A percentile compares a stretch with the other conserved stretches of the same genome.
Conservation (phyloP, 2,888 invertebrate genomes). For the Eupithecia vulgata region DNA sequence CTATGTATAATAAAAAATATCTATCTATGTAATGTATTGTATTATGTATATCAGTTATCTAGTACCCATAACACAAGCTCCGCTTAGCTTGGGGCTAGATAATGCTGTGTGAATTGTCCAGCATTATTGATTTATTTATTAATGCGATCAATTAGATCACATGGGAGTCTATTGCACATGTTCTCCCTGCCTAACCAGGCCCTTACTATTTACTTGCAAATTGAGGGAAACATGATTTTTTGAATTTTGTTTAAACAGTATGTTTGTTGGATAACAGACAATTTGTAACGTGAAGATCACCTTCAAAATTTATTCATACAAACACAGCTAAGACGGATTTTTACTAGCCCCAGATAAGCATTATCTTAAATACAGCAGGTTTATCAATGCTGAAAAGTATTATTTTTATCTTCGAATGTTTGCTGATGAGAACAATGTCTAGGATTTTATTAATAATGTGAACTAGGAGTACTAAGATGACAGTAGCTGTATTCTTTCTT, state of each 20-base stretch:
- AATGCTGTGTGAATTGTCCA: too few relatives aligned
- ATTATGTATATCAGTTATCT: too few relatives aligned
- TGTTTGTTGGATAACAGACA: background rate
- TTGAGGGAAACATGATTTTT: background rate
- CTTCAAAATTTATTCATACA: background rate
- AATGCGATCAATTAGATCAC: background rate
- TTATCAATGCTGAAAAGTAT: background rate
- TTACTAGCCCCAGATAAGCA: background rate
- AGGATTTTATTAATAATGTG: slow-evolving; percentile 10
- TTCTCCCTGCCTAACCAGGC: background rate
- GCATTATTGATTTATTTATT: too few relatives aligned
- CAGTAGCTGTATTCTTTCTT: background rate
- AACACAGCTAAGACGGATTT: background rate
- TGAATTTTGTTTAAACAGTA: background rate
- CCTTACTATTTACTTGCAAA: background rate
- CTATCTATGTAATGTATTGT: too few relatives aligned
- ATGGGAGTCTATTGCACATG: background rate
- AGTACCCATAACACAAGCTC: too few relatives aligned
- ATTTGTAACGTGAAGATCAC: background rate
- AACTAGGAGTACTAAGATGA: background rate
- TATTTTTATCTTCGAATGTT: slow-evolving; percentile 16
- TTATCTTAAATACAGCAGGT: background rate
- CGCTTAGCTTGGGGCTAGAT: too few relatives aligned
- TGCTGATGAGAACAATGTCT: slow-evolving; percentile 2
- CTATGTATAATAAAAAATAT: too few relatives aligned